Conservation (phyloP, 2,888 invertebrate genomes). For the Caenorhabditis macrosperma region DNA sequence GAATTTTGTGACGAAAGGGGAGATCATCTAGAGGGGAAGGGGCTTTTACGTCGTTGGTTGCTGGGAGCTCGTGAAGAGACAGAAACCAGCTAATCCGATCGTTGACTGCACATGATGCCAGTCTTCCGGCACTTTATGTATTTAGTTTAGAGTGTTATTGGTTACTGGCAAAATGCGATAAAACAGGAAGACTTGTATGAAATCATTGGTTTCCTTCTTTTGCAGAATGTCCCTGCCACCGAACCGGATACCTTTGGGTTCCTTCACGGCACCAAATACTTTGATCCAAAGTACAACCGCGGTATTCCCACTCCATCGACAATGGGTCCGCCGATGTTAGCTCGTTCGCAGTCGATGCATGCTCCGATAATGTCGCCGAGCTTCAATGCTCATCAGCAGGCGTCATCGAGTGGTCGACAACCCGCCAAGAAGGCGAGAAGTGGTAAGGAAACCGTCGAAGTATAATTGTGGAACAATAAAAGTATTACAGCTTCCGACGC, state of each 20-base stretch:
- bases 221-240: slow-evolving; percentile 7
- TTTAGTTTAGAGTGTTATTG: background rate
- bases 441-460: background rate
- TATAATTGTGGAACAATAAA: background rate
- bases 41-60: too few species aligned
- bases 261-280: slow-evolving; percentile 53
- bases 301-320: background rate
- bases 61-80: too few species aligned
- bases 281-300: slow-evolving; percentile 20
- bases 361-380: slow-evolving; percentile 15
- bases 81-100: too few species aligned
- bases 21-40: too few species aligned
- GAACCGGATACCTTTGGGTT: slow-evolving; percentile 59
- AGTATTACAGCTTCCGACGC: slow-evolving; percentile 38
- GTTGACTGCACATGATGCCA: too few species aligned
- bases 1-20: too few species aligned
- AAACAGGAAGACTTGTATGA: too few species aligned
- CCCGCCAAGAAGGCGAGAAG: slow-evolving; percentile 50
- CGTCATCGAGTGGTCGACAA: slow-evolving; percentile 17
- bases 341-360: slow-evolving; percentile 46
- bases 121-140: too few species aligned
- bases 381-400: slow-evolving; percentile 7
- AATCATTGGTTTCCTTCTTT: too few species aligned
- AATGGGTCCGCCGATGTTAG: slow-evolving; percentile 22
- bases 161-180: background rate